Percentiles rank a stretch among this genome's conserved stretches.
Conservation (phyloP, 2,888 invertebrate species). For the Nomada fabriciana region DNA sequence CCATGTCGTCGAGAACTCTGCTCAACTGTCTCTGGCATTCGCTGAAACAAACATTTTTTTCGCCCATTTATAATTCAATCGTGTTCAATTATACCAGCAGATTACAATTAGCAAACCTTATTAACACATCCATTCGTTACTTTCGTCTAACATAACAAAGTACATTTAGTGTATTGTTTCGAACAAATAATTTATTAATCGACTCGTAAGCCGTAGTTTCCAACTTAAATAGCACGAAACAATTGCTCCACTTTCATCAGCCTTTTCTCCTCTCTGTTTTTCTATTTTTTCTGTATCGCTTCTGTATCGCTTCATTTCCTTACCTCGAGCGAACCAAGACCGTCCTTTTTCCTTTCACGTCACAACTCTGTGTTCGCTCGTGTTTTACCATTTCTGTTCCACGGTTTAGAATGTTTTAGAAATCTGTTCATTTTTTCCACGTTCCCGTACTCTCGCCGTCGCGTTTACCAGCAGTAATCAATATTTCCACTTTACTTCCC, state of each 20-base stretch:
- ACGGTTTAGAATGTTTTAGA: too few species aligned
- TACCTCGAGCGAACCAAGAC: not conserved
- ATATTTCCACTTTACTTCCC: too few species aligned
- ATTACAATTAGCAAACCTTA: too few species aligned
- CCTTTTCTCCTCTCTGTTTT: slow-evolving; percentile 22
- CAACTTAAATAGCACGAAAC: slow-evolving; percentile 58
- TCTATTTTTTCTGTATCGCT: not conserved
- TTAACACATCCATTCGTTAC: too few species aligned
- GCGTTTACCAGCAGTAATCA: too few species aligned
- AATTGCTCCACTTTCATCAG: slow-evolving; percentile 55
- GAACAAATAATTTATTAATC: not conserved
- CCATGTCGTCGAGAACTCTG: slow-evolving; percentile 89
- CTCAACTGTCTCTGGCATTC: slow-evolving; percentile 87
- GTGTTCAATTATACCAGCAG: too few species aligned
- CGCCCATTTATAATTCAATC: too few species aligned
- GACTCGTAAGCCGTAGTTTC: slow-evolving; percentile 27
- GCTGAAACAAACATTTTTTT: slow-evolving; percentile 79
- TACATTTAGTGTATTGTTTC: too few species aligned
- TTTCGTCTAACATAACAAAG: too few species aligned
- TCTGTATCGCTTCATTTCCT: slow-evolving; percentile 6
- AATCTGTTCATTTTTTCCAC: not conserved
- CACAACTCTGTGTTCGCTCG: not conserved
- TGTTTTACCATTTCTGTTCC: not conserved
- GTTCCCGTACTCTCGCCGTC: too few species aligned
- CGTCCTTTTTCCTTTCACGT: not conserved